Evolutionary conservation across 2,113 vertebrate species (phyloP), one percentile per base, ranked within the genome.

Genomic region (Micromys minutus): DNA sequence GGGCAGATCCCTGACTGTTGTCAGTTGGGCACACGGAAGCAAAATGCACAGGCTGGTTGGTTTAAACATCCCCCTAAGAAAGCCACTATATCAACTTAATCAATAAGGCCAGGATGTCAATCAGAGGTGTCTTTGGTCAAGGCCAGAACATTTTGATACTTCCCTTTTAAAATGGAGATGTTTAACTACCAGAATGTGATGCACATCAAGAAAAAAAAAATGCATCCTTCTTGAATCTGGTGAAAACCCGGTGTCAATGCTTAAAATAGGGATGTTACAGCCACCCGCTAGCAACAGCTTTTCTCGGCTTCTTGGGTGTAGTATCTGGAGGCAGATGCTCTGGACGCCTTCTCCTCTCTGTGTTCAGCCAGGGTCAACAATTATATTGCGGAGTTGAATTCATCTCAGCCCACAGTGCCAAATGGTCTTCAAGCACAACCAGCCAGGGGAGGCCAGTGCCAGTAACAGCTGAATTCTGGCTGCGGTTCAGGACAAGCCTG

Each of bases 81-180:
- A 65, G n/a, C 31, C 39, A 10, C 31, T 31, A 0, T 21, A 47
- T 57, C 75, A 45, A 6, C 21, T 29, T 87, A 52, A 71, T 83
- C 24, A 84, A 65, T 80, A 17, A 83, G 50, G 42, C 52, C 75
- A 95, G 45, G 80, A 72, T 42, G 72, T 90, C 45, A 65, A 86
- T 34, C 34, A 92, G 50, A 93, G 21, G 29, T n/a, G 89, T 63
- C 81, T 89, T 90, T 59, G 52, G 55, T 81, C 71, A 89, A 91
- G 67, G 39, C 42, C 61, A 94, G 76, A 85, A 85, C 72, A 80
- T 94, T 97, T 45, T 85, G 39, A 47, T 85, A 90, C 26, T 86
- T 93, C 11, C 75, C 71, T 94, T 69, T 93, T 67, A 85, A 67
- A 83, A 91, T 36, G 75, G 52, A 81, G 67, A 76, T 67, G 39